Evolutionary conservation across 2,113 vertebrate genomes (phyloP).

Genomic region (Varanus salvator): DNA sequence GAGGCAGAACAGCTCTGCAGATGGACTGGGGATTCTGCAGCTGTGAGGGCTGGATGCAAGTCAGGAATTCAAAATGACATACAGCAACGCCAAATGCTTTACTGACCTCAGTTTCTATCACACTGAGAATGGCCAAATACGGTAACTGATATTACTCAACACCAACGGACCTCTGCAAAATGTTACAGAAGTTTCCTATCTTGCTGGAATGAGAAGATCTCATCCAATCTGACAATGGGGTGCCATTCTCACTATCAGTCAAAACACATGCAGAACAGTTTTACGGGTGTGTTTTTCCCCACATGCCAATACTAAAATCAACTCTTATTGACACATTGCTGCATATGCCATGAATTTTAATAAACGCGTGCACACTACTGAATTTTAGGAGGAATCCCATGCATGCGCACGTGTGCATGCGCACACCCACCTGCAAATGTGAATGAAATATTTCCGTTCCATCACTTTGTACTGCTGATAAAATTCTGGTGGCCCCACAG

Average conservation of each 20-base stretch:
- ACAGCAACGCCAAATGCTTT: constrained; percentile 55
- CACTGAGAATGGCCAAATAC: constrained; percentile 62
- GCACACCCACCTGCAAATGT: too few relatives aligned
- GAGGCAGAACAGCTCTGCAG: constrained; percentile 50
- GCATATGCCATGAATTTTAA: constrained; percentile 10
- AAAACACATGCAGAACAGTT: constrained; percentile 25
- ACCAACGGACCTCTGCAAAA: constrained; percentile 39
- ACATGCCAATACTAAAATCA: constrained; percentile 33
- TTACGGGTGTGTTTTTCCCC: constrained; percentile 35
- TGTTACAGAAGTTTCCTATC: constrained; percentile 46
- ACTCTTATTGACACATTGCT: neutral
- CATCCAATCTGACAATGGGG: constrained; percentile 65
- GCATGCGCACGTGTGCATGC: too few relatives aligned
- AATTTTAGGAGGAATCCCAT: neutral
- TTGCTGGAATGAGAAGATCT: constrained; percentile 35
- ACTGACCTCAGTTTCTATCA: constrained; percentile 65
- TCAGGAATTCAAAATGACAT: constrained; percentile 69
- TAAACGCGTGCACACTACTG: neutral
- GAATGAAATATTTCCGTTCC: neutral
- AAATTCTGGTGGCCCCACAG: neutral
- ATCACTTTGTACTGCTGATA: neutral
- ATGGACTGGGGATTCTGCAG: constrained; percentile 54
- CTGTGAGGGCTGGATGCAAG: constrained; percentile 40
- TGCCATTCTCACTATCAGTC: constrained; percentile 57
- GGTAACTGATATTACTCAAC: constrained; percentile 61